A percentile compares a stretch with the other conserved stretches of the same genome.
Conservation (phyloP, 2,113 vertebrate species). For the Raphicerus campestris region DNA sequence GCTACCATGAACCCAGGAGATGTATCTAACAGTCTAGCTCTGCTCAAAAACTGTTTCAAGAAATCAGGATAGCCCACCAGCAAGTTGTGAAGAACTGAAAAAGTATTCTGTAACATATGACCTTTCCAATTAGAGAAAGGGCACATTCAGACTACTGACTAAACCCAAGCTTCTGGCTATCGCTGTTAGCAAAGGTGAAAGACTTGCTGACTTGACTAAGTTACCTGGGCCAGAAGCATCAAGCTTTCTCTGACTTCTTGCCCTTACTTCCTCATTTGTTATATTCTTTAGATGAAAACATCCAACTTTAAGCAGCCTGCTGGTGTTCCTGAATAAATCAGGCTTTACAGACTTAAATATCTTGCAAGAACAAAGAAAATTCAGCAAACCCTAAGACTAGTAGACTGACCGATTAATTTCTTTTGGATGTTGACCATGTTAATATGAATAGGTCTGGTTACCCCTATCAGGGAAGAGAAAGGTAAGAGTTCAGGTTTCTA, state of each 20-base stretch:
- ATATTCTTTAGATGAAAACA: not conserved
- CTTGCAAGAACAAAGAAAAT: constrained; percentile 26
- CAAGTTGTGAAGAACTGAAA: constrained; percentile 49
- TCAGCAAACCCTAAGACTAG: constrained; percentile 1
- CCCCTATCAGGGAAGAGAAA: not conserved
- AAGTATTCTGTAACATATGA: constrained; percentile 58
- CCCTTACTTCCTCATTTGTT: not conserved
- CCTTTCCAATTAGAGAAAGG: not conserved
- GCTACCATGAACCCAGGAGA: constrained; percentile 58
- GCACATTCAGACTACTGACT: not conserved
- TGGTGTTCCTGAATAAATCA: not conserved
- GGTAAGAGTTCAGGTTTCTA: constrained; percentile 11
- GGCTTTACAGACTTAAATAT: not conserved
- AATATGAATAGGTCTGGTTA: constrained; percentile 6
- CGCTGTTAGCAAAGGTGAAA: not conserved
- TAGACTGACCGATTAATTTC: not conserved
- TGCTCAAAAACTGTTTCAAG: constrained; percentile 40
- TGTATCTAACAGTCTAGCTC: constrained; percentile 64
- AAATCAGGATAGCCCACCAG: constrained; percentile 54
- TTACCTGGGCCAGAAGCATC: not conserved
- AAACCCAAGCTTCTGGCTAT: not conserved
- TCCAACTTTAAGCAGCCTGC: not conserved
- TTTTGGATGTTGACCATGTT: not conserved
- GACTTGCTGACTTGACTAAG: not conserved
- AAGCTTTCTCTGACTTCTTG: not conserved